Conservation (phyloP, 37 sponge, comb jelly and placozoan species). For the Corticium candelabrum region DNA sequence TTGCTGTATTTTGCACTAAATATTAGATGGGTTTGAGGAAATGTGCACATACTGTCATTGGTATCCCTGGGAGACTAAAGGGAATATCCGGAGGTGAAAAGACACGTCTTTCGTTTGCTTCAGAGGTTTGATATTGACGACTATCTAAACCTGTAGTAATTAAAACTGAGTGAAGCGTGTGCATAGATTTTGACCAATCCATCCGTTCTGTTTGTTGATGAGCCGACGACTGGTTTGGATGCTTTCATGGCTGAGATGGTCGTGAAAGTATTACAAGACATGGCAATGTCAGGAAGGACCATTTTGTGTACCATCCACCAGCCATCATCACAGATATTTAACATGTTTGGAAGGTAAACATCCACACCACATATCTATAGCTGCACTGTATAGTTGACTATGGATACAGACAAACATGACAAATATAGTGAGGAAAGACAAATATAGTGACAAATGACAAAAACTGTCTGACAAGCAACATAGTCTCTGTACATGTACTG, state of each 20-base stretch:
- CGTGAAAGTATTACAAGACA: constrained; percentile 19
- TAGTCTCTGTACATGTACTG: background rate
- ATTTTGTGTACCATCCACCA: constrained; percentile 54
- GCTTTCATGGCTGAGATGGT: constrained; percentile 39
- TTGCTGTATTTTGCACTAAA: too few relatives aligned
- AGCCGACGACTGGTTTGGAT: constrained; percentile 52
- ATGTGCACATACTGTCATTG: constrained; percentile 23
- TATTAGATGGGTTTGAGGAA: constrained; percentile 35
- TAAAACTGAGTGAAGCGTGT: background rate
- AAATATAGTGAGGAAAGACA: constrained; percentile 9
- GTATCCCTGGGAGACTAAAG: constrained; percentile 14
- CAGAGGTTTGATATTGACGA: constrained; percentile 9
- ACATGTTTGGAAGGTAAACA: constrained; percentile 32
- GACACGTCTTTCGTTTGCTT: constrained; percentile 34
- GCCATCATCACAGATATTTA: constrained; percentile 44
- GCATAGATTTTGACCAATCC: constrained; percentile 29
- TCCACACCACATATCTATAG: background rate
- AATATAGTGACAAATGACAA: constrained; percentile 13
- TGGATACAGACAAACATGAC: too few relatives aligned
- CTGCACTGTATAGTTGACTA: background rate
- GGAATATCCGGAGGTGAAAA: constrained; percentile 52
- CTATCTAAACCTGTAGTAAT: background rate
- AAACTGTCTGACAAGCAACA: constrained; percentile 1
- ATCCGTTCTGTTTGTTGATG: constrained; percentile 41
- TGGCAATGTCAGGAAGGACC: constrained; percentile 31